Evolutionary conservation across 2,113 vertebrate species (phyloP), one percentile per base, ranked within the genome.

Genomic region (Hemibates koningsi): DNA sequence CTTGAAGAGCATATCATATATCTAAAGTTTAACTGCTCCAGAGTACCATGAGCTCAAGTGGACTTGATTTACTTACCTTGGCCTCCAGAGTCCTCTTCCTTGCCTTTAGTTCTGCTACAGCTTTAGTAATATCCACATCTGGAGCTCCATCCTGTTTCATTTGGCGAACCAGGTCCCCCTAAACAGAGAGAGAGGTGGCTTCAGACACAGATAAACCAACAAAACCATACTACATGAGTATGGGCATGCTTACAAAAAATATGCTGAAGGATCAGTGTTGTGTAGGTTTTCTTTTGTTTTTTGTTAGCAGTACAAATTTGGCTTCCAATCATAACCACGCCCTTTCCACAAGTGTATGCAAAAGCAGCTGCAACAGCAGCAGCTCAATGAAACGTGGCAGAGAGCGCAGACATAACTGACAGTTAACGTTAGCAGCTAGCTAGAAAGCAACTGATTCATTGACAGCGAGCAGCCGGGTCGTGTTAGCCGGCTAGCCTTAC

Each of bases 81-180:
- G 98, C 96, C 96, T 99, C 99, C 45, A 99, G 95, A 81, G 95
- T 86, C 85, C 96, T 98, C 94, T 99, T 99, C 57, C 98, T 97
- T 38, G 98, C 97, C 90, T 98, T 99, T 63, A 99, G 97, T 88
- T 99, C 99, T 38, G 98, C 97, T 14, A 99, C 99, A 17, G 99
- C 99, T 96, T 93, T 98, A 71, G 97, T 96, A n/a, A 99, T 91
- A 83, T 99, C 99, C 73, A 98, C 97, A 66, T 99, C 98, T 5
- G 98, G 98, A 83, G 94, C 97, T 5, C 98, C 98, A 21, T 98
- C 97, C 89, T 97, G 97, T 86, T 99, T 99, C 95, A 99, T 94
- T 9, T 98, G 97, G 29, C 98, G 97, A 57, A 99, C 98, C 56
- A 98, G 92, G 7, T 99, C 98, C 81, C 99, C 99, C 99, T 99